phyloP scores from a whole-genome alignment of 2,888 invertebrate genomes.

The Pseudococcus longispinus region DNA sequence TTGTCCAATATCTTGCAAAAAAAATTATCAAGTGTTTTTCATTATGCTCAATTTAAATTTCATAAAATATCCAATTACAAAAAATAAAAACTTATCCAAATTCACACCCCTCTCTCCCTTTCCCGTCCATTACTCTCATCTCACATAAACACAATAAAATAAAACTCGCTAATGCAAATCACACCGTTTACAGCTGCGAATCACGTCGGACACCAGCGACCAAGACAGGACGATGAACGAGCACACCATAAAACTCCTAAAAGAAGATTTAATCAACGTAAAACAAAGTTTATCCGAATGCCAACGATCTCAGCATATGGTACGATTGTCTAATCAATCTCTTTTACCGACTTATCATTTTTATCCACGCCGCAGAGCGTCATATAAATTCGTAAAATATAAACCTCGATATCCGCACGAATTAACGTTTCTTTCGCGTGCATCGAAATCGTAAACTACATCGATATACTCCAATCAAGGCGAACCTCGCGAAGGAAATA shows the following conservation, averaged over 20 bases:
- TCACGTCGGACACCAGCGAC: slow-evolving; percentile 73
- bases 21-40: no score
- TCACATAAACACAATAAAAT: not conserved
- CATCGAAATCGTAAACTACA: not conserved
- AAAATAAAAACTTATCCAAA: no score
- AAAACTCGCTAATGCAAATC: not conserved
- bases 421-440: not conserved
- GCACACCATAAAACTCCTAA: slow-evolving; percentile 73
- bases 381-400: not conserved
- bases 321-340: slow-evolving; percentile 54
- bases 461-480: not conserved
- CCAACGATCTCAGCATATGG: slow-evolving; percentile 71
- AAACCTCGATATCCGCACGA: not conserved
- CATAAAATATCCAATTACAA: no score
- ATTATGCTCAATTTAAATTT: no score
- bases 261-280: slow-evolving; percentile 77
- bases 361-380: not conserved
- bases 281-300: slow-evolving; percentile 78
- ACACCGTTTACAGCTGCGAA: slow-evolving; percentile 64
- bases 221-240: slow-evolving; percentile 74
- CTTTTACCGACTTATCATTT: not conserved
- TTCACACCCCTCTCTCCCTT: no score
- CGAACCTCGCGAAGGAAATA: not conserved
- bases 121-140: not conserved
- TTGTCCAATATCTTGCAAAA: no score